phyloP scores from a whole-genome alignment of 2,797 vertebrate genomes.

The Esox masquinongy region DNA sequence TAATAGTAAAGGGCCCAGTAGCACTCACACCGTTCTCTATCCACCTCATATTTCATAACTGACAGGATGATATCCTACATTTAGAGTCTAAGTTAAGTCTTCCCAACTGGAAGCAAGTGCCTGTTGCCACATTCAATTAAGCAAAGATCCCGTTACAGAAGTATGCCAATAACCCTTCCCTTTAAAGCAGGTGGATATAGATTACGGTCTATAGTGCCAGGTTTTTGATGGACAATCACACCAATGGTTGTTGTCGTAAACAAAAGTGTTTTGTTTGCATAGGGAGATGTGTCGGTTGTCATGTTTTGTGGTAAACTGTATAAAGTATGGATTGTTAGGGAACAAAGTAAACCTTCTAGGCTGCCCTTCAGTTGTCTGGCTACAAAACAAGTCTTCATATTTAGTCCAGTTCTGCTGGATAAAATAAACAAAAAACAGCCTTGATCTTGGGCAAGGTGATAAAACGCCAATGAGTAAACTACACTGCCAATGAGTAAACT shows the following conservation, averaged over 20 bases:
- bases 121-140: conserved; percentile 65
- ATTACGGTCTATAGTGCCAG: conserved; percentile 17
- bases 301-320: background rate
- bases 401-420: conserved; percentile 10
- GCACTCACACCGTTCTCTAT: conserved; percentile 47
- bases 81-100: conserved; percentile 67
- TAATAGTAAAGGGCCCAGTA: conserved; percentile 48
- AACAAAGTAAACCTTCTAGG: conserved; percentile 29
- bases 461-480: conserved; percentile 46
- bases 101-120: conserved; percentile 58
- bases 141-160: conserved; percentile 51
- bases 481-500: conserved; percentile 46
- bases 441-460: conserved; percentile 42
- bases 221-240: background rate
- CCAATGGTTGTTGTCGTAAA: background rate
- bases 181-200: conserved; percentile 23
- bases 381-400: conserved; percentile 23
- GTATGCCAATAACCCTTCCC: conserved; percentile 38
- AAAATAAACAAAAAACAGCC: conserved; percentile 36
- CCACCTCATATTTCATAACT: conserved; percentile 68
- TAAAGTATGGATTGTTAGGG: background rate
- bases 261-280: conserved; percentile 10
- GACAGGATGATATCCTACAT: conserved; percentile 69
- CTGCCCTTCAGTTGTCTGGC: conserved; percentile 9
- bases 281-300: background rate